These are phyloP conservation scores for Prosopocoilus inquinatus DNA, from an alignment of 2,888 invertebrate genomes.

Conservation along the genomic window DNA sequence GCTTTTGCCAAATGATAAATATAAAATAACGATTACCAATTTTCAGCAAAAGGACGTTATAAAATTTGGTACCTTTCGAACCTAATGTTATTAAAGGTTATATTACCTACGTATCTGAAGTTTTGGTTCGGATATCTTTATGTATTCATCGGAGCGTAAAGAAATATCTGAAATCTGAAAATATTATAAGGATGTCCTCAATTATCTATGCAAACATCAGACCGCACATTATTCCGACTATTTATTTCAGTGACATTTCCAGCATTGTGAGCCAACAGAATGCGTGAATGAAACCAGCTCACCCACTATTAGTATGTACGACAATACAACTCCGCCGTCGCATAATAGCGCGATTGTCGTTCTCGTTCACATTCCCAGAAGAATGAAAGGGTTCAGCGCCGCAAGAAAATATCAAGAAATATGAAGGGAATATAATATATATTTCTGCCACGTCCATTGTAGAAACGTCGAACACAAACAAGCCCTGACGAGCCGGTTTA, in stretches of 20 bases:
- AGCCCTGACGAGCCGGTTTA: constrained; percentile 19
- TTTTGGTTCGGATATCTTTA: no score
- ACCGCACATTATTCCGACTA: constrained; percentile 1
- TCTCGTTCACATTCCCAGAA: constrained; percentile 14
- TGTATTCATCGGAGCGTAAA: no score
- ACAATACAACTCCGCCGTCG: constrained; percentile 26
- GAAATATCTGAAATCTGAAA: background rate
- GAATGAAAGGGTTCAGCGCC: constrained; percentile 33
- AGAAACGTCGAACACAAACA: constrained; percentile 27
- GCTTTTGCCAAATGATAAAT: no score
- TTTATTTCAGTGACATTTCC: constrained; percentile 17
- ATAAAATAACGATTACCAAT: no score
- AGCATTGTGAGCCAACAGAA: constrained; percentile 7
- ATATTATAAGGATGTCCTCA: background rate
- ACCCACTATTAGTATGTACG: constrained; percentile 35
- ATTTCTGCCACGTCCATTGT: constrained; percentile 23
- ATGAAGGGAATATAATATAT: constrained; percentile 22
- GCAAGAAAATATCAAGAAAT: constrained; percentile 28
- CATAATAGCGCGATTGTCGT: constrained; percentile 28
- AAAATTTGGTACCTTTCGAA: no score
- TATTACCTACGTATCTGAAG: no score
- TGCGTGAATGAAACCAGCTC: constrained; percentile 19
- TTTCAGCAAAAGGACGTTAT: no score
- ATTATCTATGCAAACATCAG: constrained; percentile 1
- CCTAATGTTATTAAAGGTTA: no score